Evolutionary conservation across 2,797 vertebrate species (phyloP).

Genomic region (Periophthalmus magnuspinnatus): DNA sequence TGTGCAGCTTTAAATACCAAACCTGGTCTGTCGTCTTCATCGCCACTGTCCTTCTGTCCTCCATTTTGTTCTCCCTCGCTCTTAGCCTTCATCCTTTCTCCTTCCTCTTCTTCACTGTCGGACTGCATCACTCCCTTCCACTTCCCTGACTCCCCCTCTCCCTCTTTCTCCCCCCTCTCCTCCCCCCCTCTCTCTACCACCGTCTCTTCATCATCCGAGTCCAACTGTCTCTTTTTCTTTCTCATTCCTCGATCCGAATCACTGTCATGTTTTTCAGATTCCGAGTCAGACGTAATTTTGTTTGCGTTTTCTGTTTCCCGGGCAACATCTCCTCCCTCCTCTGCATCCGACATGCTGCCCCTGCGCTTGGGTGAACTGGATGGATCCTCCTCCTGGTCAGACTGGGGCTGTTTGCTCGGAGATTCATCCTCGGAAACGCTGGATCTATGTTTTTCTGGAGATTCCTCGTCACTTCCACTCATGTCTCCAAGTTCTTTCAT

Average conservation of each 20-base stretch:
- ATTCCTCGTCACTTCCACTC: slow-evolving; percentile 31
- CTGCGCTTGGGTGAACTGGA: not conserved
- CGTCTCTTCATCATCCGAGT: slow-evolving; percentile 77
- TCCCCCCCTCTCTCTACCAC: slow-evolving; percentile 25
- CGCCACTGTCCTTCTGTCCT: slow-evolving; percentile 79
- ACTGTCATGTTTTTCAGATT: slow-evolving; percentile 78
- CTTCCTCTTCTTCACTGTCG: slow-evolving; percentile 76
- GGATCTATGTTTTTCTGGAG: not conserved
- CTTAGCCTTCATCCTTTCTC: slow-evolving; percentile 60
- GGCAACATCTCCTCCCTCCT: slow-evolving; percentile 20
- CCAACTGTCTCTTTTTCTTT: slow-evolving; percentile 64
- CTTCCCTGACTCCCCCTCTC: slow-evolving; percentile 2
- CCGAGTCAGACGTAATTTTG: slow-evolving; percentile 74
- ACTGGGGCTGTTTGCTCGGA: slow-evolving; percentile 70
- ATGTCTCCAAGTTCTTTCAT: not conserved
- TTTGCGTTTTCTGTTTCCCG: slow-evolving; percentile 26
- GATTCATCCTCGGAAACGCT: slow-evolving; percentile 53
- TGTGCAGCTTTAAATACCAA: slow-evolving; percentile 22
- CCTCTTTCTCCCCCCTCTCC: slow-evolving; percentile 40
- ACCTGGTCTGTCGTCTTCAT: slow-evolving; percentile 82
- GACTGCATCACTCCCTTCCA: slow-evolving; percentile 82
- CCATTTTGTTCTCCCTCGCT: slow-evolving; percentile 76
- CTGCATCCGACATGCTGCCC: slow-evolving; percentile 15
- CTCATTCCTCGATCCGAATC: slow-evolving; percentile 75
- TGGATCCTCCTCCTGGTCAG: slow-evolving; percentile 75